Evolutionary conservation across 2,797 vertebrate genomes (phyloP).

Genomic region (Leuciscus waleckii): DNA sequence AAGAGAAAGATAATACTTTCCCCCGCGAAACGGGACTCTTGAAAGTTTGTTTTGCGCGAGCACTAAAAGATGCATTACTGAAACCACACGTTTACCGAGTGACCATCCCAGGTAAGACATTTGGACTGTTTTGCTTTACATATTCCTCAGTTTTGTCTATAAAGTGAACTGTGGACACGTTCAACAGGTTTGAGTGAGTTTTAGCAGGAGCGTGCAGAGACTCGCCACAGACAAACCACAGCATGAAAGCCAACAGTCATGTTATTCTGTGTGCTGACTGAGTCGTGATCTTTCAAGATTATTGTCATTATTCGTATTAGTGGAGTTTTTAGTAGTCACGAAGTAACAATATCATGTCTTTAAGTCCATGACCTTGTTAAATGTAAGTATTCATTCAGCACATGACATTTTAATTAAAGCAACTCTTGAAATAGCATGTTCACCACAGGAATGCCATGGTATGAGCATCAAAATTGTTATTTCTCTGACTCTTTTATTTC

Average conservation of each 20-base stretch:
- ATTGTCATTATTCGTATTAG: neutral
- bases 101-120: conserved; percentile 72
- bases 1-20: conserved; percentile 43
- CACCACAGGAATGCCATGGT: conserved; percentile 31
- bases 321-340: neutral
- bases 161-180: conserved; percentile 42
- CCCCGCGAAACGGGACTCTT: conserved; percentile 23
- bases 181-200: conserved; percentile 51
- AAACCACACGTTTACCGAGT: conserved; percentile 60
- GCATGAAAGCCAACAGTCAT: conserved; percentile 67
- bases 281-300: neutral
- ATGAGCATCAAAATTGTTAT: neutral
- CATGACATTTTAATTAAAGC: conserved; percentile 20
- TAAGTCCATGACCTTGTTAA: neutral
- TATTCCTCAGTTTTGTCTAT: conserved; percentile 28
- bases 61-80: conserved; percentile 75
- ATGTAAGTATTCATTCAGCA: neutral
- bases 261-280: conserved; percentile 17
- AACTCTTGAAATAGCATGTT: conserved; percentile 11
- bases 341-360: neutral
- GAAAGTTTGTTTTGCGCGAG: conserved; percentile 63
- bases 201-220: conserved; percentile 69
- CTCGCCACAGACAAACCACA: conserved; percentile 66
- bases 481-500: neutral
- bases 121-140: neutral